Evolutionary conservation across 2,113 vertebrate genomes (phyloP).

Genomic region (Spea bombifrons): DNA sequence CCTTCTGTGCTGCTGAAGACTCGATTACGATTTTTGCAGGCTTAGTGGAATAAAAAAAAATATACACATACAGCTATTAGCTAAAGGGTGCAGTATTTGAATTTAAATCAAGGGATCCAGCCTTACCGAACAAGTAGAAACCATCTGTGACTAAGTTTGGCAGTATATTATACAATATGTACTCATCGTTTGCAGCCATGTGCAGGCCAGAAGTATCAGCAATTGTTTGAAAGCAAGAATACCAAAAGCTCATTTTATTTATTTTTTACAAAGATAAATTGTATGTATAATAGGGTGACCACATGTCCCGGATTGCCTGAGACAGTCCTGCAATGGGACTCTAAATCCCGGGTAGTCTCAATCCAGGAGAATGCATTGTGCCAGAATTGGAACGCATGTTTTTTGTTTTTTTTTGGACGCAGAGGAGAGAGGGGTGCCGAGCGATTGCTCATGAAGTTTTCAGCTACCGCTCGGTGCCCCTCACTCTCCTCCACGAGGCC

Average conservation of each 20-base stretch:
- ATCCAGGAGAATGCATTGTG: no score
- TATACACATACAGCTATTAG: background rate
- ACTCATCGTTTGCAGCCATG: background rate
- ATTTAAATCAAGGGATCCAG: background rate
- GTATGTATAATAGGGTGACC: no score
- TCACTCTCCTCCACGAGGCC: no score
- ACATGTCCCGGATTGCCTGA: no score
- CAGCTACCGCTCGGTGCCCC: no score
- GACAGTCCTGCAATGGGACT: no score
- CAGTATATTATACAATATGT: slow-evolving; percentile 14
- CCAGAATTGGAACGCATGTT: no score
- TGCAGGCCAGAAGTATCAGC: background rate
- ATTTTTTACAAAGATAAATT: background rate
- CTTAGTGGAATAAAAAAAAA: background rate
- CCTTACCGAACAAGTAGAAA: background rate
- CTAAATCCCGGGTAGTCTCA: no score
- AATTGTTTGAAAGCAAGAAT: background rate
- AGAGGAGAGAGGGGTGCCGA: no score
- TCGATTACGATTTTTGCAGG: background rate
- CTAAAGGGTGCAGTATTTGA: background rate
- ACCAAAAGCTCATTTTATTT: background rate
- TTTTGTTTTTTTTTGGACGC: no score
- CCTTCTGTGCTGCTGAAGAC: background rate
- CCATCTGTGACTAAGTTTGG: slow-evolving; percentile 8
- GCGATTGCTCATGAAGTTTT: no score